Evolutionary conservation across 2,797 vertebrate species (phyloP), one percentile per base, ranked within the genome.

Genomic region (Enteromius trimaculatus): DNA sequence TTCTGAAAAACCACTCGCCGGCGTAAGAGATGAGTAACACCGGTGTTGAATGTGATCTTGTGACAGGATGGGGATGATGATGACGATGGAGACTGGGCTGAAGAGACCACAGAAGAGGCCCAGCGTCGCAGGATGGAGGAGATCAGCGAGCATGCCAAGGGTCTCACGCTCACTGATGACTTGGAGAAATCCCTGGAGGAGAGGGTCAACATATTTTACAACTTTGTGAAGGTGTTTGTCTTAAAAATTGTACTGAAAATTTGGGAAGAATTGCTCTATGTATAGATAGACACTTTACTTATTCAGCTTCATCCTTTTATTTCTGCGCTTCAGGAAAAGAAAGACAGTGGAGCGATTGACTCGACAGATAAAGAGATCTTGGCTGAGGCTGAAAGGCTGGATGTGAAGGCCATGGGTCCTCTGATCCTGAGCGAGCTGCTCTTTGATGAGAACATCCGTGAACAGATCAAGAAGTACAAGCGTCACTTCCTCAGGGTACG

Each of bases 11-110:
- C 9, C 11, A 2, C 42, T 34, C 14, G 10, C 10, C 14, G 17
- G 47, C 1, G 0, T 14, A 21, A 31, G 37, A 49, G 17, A 47
- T 64, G 34, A 19, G 42, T 26, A 39, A 80, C 1, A 2, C 51
- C 17, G 17, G 17, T 70, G 69, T 47, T 62, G 10, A 60, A 62
- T 64, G 23, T 64, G n/a, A 34, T 68, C 55, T 66, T 13, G 9
- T 44, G 39, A 16, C 74, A 96, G 95, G 94, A 96, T 14, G 86
- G 94, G 77, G 93, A 98, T 7, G 97, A 97, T 0, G 97, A 97
- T 0, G 98, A 99, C 0, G 98, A 99, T 44, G 98, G 98, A 55
- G 98, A 99, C 87, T 99, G 98, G 98, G 97, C 97, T 1, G 98
- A 99, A 90, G 98, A 99, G 90, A 99, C 98, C 1, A 98, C 98